Evolutionary conservation across 2,113 vertebrate species (phyloP).

Genomic region (Coptodon rendalli): DNA sequence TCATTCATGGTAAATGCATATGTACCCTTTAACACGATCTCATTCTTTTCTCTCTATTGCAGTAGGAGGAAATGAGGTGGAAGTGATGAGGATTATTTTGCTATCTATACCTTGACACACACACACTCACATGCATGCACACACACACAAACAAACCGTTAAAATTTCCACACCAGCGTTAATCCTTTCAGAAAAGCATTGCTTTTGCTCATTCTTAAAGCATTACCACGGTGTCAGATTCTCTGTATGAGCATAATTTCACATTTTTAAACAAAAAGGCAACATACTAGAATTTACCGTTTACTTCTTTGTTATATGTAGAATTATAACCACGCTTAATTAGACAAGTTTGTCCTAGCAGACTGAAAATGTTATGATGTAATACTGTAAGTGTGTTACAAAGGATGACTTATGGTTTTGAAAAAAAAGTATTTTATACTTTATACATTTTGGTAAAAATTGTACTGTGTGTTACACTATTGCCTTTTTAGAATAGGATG

Average conservation of each 20-base stretch:
- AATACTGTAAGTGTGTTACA: neutral
- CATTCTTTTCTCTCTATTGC: neutral
- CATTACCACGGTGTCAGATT: neutral
- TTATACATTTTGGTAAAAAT: neutral
- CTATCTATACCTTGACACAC: neutral
- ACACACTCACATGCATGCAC: neutral
- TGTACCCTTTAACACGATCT: neutral
- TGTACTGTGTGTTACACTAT: neutral
- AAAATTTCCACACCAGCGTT: neutral
- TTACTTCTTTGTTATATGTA: neutral
- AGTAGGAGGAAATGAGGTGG: conserved; percentile 19
- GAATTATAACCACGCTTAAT: neutral
- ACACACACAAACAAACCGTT: neutral
- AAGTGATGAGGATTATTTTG: conserved; percentile 35
- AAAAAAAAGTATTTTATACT: neutral
- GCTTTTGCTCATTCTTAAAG: neutral
- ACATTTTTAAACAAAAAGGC: neutral
- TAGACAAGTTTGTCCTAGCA: neutral
- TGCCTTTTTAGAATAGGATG: neutral
- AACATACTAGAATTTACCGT: neutral
- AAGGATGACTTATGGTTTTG: neutral
- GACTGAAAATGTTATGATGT: neutral
- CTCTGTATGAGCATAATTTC: neutral
- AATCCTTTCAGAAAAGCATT: neutral
- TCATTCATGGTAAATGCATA: neutral